These are phyloP conservation scores for Dolichomitus sp. DNA, from an alignment of 2,888 invertebrate genomes.

Conservation along the genomic window DNA sequence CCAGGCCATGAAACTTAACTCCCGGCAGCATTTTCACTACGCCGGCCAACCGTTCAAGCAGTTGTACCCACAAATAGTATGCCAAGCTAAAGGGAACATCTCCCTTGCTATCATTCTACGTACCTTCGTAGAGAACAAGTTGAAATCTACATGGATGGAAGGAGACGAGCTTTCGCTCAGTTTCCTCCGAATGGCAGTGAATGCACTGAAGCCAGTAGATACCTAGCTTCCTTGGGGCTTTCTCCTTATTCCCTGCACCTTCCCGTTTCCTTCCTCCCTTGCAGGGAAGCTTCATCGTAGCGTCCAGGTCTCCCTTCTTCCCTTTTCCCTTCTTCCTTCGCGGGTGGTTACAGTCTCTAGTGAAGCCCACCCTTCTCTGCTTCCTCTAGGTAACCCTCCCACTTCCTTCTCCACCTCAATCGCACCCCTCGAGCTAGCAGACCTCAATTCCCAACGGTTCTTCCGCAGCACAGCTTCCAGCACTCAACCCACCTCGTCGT, in stretches of 20 bases:
- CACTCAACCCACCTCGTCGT: slow-evolving; percentile 24
- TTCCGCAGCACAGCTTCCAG: slow-evolving; percentile 18
- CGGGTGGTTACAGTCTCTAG: slow-evolving; percentile 10
- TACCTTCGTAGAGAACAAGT: slow-evolving; percentile 39
- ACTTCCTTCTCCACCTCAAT: background rate
- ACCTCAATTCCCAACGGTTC: slow-evolving; percentile 46
- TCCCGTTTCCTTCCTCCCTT: background rate
- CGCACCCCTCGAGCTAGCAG: slow-evolving; percentile 25
- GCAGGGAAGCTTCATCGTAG: background rate
- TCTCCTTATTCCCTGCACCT: slow-evolving; percentile 1
- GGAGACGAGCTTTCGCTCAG: slow-evolving; percentile 54
- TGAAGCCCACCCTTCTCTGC: slow-evolving; percentile 3
- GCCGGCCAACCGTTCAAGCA: slow-evolving; percentile 14
- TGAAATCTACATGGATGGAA: slow-evolving; percentile 54
- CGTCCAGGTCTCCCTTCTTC: no score
- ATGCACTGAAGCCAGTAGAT: slow-evolving; percentile 1
- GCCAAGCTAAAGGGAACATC: slow-evolving; percentile 19
- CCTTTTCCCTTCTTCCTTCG: background rate
- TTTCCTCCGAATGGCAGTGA: slow-evolving; percentile 24
- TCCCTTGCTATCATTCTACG: background rate
- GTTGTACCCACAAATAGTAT: background rate
- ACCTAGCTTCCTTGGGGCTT: background rate
- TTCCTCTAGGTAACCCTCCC: background rate
- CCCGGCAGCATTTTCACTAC: slow-evolving; percentile 43
- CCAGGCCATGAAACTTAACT: slow-evolving; percentile 22